Evolutionary conservation across 2,113 vertebrate species (phyloP).

Genomic region (Ranitomeya imitator): DNA sequence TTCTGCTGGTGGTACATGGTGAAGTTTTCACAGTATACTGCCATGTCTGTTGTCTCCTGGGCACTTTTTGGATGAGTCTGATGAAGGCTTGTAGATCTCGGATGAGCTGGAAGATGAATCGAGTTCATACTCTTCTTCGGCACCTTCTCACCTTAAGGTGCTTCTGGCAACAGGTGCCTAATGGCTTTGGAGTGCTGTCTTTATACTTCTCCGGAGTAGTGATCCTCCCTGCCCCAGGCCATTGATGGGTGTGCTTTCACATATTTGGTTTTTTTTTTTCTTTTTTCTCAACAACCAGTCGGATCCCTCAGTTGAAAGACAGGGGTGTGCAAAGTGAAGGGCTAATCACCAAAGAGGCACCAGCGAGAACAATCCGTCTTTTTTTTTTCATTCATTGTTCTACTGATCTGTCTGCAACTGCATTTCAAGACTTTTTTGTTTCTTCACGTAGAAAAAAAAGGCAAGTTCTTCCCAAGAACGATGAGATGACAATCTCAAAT

Average conservation of each 20-base stretch:
- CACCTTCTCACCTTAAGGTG: constrained; percentile 5
- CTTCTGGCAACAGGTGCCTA: constrained; percentile 50
- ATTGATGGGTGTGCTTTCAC: constrained; percentile 40
- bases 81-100: constrained; percentile 73
- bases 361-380: constrained; percentile 26
- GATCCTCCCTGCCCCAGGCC: constrained; percentile 21
- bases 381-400: constrained; percentile 46
- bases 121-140: constrained; percentile 76
- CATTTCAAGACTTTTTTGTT: constrained; percentile 24
- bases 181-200: background rate
- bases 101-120: constrained; percentile 76
- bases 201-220: constrained; percentile 58
- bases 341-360: constrained; percentile 33
- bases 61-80: constrained; percentile 73
- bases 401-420: constrained; percentile 30
- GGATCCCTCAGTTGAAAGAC: constrained; percentile 31
- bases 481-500: constrained; percentile 14
- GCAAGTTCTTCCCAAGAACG: background rate
- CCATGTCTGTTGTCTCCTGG: constrained; percentile 81
- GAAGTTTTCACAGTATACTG: constrained; percentile 88
- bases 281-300: background rate
- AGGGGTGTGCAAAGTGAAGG: constrained; percentile 5
- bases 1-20: constrained; percentile 76
- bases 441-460: background rate
- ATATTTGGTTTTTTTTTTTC: background rate